Evolutionary conservation across 2,113 vertebrate species (phyloP).

Genomic region (Hemicordylus capensis): DNA sequence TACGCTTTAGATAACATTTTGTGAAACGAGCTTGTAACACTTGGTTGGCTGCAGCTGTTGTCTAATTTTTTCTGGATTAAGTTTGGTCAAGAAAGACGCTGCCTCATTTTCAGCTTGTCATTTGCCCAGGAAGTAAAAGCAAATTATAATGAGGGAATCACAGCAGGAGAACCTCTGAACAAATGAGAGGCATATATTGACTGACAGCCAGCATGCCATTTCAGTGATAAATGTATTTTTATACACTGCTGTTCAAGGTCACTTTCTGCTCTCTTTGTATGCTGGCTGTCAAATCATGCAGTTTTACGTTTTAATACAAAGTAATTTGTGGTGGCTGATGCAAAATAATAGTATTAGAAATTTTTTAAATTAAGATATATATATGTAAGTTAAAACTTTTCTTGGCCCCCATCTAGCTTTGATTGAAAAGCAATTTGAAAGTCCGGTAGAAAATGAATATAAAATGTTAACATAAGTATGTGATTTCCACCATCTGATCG

Average conservation of each 20-base stretch:
- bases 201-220: constrained; percentile 69
- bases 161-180: constrained; percentile 72
- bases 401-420: constrained; percentile 12
- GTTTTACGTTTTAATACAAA: constrained; percentile 29
- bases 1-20: constrained; percentile 20
- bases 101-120: constrained; percentile 79
- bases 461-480: constrained; percentile 7
- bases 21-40: constrained; percentile 58
- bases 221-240: constrained; percentile 75
- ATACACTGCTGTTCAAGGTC: constrained; percentile 70
- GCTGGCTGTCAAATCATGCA: constrained; percentile 42
- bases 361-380: constrained; percentile 1
- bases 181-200: constrained; percentile 75
- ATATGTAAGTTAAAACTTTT: constrained; percentile 27
- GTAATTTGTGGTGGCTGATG: not conserved
- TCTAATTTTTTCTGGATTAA: constrained; percentile 74
- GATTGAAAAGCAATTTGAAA: constrained; percentile 36
- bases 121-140: constrained; percentile 80
- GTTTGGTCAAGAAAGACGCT: constrained; percentile 68
- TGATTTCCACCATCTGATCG: not conserved
- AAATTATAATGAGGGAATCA: constrained; percentile 74
- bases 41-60: constrained; percentile 74
- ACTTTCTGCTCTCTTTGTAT: constrained; percentile 54
- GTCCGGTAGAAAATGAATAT: constrained; percentile 42
- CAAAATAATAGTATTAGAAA: constrained; percentile 1